Base-by-base conservation (phyloP, 2,797 vertebrate genomes). In the Phalloptychus januarius region DNA sequence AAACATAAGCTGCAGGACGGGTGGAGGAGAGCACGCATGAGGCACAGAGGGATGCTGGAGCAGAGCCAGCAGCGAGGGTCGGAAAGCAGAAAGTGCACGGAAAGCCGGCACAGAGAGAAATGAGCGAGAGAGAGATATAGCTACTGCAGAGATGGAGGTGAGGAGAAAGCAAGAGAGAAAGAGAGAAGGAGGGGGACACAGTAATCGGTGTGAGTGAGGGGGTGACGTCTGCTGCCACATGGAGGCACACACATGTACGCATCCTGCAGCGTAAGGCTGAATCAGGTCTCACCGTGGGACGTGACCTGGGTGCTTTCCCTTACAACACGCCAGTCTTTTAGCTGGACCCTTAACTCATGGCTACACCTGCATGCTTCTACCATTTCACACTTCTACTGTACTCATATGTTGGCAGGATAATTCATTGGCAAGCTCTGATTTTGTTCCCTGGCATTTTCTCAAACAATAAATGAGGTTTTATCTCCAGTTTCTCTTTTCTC, bases 101-200 rank as follows among this genome's bases (percentile, higher is more conserved):
- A 82, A 67, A 78, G 87, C 85, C 83, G 78, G 89, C 80, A 75
- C 86, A 86, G 83, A 80, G 82, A 92, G 83, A 81, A 93, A 89
- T 88, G 89, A 94, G 82, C 61, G 38, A 83, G 74, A 79, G 84
- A 90, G 86, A 72, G 76, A 81, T 75, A 79, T 83, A 90, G 86
- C 79, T 91, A 93, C 94, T 94, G 94, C 95, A 93, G 95, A 91
- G 91, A 86, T 81, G 87, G 86, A 86, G 86, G 80, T 88, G 79
- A 82, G 79, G 77, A 77, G 88, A 81, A 81, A 70, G 71, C 46
- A 71, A 75, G 77, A 44, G 75, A 77, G 46, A 73, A 52, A 42
- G 83, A 76, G 58, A 69, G 85, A 80, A 38, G 40, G 67, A 28
- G 23, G 82, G 79, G 63, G 76, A 78, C 42, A 65, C 75, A 50